A percentile compares a stretch with the other conserved stretches of the same genome.
Conservation (phyloP, 2,797 vertebrate species). For the Tadarida brasiliensis region DNA sequence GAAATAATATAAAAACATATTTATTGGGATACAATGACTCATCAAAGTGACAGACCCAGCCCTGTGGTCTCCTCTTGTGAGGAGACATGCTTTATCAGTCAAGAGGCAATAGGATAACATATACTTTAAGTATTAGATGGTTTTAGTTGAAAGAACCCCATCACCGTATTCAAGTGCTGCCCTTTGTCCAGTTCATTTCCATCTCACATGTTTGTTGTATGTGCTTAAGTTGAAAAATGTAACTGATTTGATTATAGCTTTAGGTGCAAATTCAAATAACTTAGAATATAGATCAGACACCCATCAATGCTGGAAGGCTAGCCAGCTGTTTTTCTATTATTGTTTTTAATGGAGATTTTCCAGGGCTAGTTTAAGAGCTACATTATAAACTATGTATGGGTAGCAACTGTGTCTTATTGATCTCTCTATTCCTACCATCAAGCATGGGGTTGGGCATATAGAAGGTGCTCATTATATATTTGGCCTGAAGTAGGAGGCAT, state of each 20-base stretch:
- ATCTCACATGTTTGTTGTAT: neutral
- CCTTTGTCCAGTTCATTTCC: constrained; percentile 3
- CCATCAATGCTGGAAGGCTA: neutral
- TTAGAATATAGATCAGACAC: neutral
- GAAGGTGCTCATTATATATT: neutral
- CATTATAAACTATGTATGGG: neutral
- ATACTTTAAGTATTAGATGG: neutral
- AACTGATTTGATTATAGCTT: neutral
- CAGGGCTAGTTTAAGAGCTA: neutral
- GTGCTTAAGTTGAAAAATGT: constrained; percentile 34
- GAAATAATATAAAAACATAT: neutral
- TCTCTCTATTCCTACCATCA: neutral
- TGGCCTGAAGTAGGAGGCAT: neutral
- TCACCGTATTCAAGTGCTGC: neutral
- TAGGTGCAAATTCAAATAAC: neutral
- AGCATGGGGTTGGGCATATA: rapidly evolving
- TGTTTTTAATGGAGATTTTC: neutral
- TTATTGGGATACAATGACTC: neutral
- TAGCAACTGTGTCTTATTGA: neutral
- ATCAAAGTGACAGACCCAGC: neutral
- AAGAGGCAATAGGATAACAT: neutral
- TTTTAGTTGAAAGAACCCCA: neutral
- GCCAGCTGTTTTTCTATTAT: neutral
- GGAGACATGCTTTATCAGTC: neutral
- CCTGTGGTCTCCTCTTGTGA: neutral